Evolutionary conservation across 2,888 invertebrate species (phyloP).

Genomic region (Melanophora roralis): DNA sequence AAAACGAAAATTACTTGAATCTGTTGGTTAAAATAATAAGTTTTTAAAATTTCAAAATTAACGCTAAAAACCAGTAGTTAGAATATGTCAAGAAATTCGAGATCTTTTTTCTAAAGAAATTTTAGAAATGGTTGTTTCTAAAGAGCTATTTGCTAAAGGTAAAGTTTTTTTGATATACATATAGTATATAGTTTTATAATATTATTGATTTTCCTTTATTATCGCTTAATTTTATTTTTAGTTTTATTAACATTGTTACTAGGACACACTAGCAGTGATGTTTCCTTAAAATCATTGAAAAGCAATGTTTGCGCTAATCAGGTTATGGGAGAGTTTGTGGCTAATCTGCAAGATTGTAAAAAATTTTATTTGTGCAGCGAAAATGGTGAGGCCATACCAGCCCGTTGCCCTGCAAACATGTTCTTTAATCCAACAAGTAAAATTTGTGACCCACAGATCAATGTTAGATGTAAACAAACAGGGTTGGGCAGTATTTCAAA

Average conservation of each 20-base stretch:
- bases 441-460: conserved; percentile 71
- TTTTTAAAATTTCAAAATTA: conserved; percentile 1
- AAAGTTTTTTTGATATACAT: too few species aligned
- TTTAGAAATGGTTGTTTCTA: conserved; percentile 4
- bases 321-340: conserved; percentile 70
- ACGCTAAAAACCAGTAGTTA: conserved; percentile 6
- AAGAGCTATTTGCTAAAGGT: background rate
- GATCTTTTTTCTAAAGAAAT: background rate
- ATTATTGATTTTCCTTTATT: too few species aligned
- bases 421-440: conserved; percentile 72
- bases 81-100: background rate
- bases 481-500: background rate
- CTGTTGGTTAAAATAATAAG: background rate
- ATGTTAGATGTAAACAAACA: conserved; percentile 66
- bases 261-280: background rate
- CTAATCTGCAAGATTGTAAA: conserved; percentile 70
- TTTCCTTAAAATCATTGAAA: background rate
- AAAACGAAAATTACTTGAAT: conserved; percentile 9
- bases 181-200: too few species aligned
- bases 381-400: conserved; percentile 69
- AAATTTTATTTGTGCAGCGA: conserved; percentile 72
- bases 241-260: background rate
- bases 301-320: conserved; percentile 67
- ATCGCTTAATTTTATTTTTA: background rate
- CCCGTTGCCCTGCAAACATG: conserved; percentile 74